These are phyloP conservation scores for Agrenia bidenticulata DNA, from an alignment of 2,888 invertebrate genomes.

Conservation along the genomic window DNA sequence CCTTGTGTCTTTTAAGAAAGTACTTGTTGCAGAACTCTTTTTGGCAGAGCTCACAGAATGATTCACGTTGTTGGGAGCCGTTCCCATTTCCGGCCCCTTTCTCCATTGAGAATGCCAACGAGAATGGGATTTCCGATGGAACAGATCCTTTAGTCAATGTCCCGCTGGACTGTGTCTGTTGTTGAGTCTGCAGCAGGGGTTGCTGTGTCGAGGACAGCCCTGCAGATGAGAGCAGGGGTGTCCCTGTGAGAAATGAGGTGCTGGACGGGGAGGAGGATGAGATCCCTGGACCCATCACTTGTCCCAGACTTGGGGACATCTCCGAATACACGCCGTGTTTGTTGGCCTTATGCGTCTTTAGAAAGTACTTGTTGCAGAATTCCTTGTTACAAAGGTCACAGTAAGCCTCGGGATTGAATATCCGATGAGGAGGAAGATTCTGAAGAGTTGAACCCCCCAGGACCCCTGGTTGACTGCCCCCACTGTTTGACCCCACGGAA, in stretches of 20 bases:
- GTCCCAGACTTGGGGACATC: slow-evolving; percentile 47
- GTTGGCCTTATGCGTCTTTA: slow-evolving; percentile 96
- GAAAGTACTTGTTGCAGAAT: slow-evolving; percentile 97
- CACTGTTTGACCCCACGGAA: slow-evolving; percentile 38
- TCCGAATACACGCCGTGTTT: slow-evolving; percentile 90
- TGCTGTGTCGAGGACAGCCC: not conserved
- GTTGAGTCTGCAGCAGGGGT: slow-evolving; percentile 17
- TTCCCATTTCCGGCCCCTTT: slow-evolving; percentile 55
- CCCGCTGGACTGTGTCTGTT: slow-evolving; percentile 14
- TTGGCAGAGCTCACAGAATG: slow-evolving; percentile 70
- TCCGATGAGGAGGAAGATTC: slow-evolving; percentile 59
- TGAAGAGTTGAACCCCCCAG: slow-evolving; percentile 24
- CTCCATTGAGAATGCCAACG: slow-evolving; percentile 32
- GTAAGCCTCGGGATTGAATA: slow-evolving; percentile 95
- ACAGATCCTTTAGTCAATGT: no score
- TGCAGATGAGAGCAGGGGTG: not conserved
- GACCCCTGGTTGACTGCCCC: slow-evolving; percentile 16
- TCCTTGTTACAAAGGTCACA: slow-evolving; percentile 97
- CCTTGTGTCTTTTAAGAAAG: slow-evolving; percentile 69
- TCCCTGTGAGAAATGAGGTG: slow-evolving; percentile 13
- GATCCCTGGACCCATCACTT: slow-evolving; percentile 11
- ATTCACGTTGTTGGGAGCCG: slow-evolving; percentile 55
- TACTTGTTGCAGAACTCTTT: slow-evolving; percentile 73
- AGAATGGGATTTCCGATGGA: slow-evolving; percentile 30
- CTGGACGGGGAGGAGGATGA: not conserved